phyloP scores from a whole-genome alignment of 2,113 vertebrate species.

The Ciconia boyciana region DNA sequence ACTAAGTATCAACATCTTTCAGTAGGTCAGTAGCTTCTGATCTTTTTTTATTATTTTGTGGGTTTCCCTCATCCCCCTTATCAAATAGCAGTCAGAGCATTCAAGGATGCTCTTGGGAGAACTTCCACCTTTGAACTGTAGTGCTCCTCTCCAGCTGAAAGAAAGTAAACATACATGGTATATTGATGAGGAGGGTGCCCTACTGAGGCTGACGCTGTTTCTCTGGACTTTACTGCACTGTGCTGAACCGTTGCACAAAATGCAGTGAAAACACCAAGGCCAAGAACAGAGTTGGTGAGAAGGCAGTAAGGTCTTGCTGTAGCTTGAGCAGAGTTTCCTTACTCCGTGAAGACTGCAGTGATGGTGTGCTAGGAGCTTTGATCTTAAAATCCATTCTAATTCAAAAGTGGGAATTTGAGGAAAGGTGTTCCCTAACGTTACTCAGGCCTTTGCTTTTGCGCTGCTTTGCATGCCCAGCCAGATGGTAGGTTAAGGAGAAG shows the following conservation, averaged over 20 bases:
- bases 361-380: neutral
- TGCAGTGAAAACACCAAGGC: neutral
- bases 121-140: neutral
- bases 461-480: neutral
- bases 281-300: neutral
- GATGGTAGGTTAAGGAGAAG: neutral
- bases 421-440: neutral
- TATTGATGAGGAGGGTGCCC: neutral
- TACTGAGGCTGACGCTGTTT: neutral
- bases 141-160: neutral
- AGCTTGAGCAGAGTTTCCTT: neutral
- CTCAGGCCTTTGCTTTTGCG: neutral
- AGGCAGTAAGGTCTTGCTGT: neutral
- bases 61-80: neutral
- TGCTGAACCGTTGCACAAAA: neutral
- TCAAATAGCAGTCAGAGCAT: neutral
- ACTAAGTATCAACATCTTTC: neutral
- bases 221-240: neutral
- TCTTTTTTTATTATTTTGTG: neutral
- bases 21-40: neutral
- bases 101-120: neutral
- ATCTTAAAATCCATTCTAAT: neutral
- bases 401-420: neutral
- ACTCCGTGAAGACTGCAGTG: neutral
- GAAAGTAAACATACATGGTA: neutral